Base-by-base conservation (phyloP, 2,113 vertebrate genomes). In the Cardinalis cardinalis region DNA sequence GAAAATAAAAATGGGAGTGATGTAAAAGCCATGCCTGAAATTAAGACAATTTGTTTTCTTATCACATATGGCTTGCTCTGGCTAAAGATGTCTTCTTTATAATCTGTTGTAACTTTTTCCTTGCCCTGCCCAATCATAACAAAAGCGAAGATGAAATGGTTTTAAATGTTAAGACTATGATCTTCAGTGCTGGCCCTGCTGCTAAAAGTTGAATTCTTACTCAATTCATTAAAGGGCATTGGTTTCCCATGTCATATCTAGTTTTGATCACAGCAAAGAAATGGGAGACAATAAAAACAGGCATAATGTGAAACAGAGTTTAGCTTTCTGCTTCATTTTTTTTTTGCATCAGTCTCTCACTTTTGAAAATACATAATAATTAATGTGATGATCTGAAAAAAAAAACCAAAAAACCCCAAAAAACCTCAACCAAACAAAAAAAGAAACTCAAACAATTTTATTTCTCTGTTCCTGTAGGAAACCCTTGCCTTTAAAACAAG, bases 291-390 rank as follows among this genome's bases (percentile, higher is more conserved):
- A 93, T 87, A 84, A 94, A 91, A 90, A 28, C 38, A 68, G 73
- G n/a, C 80, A 82, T 94, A 95, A 95, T 93, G 23, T 29, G 52
- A 93, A 96, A 92, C 90, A 96, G 93, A 95, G 90, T 93, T 90
- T 75, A 72, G 26, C 46, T 88, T 80, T 93, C 77, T 68, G 24
- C 26, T 75, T 84, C 3, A 5, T 44, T 53, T 55, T 55, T 48
- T 53, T 92, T 87, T 71, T 56, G 14, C 18, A 55, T 53, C 79
- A 9, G 1, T 71, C 78, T 92, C 73, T 83, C 29, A 9, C 25
- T 88, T 88, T 55, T 87, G 65, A 78, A 84, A 95, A 83, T 48
- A 93, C 17, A 12, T 60, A 43, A 85, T 36, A 86, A 31, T 80
- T 92, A 88, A 90, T 49, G 48, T 70, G 28, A 38, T 71, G 36